These are phyloP conservation scores for Atherinomorus stipes DNA, from an alignment of 2,113 vertebrate species.

Conservation along the genomic window DNA sequence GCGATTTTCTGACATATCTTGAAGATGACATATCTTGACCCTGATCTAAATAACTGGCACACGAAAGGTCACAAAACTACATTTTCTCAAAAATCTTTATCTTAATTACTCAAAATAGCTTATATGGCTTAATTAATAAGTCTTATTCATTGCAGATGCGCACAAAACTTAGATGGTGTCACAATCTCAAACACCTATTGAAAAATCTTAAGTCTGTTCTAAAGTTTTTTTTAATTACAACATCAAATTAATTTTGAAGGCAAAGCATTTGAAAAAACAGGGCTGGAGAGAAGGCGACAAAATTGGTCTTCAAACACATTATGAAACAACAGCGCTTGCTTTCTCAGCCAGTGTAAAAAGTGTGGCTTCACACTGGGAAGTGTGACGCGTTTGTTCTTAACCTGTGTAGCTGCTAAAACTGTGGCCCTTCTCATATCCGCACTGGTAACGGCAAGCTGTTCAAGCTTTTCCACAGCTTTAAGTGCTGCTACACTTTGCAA, in stretches of 20 bases:
- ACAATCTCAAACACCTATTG: too few species aligned
- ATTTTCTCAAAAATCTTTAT: too few species aligned
- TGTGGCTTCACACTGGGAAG: slow-evolving; percentile 39
- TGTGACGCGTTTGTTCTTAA: slow-evolving; percentile 49
- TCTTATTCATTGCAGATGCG: too few species aligned
- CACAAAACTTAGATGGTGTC: too few species aligned
- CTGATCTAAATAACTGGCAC: too few species aligned
- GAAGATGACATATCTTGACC: too few species aligned
- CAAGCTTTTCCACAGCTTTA: slow-evolving; percentile 42
- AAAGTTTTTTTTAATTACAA: too few species aligned
- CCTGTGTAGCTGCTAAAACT: slow-evolving; percentile 40
- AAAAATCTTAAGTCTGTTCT: too few species aligned
- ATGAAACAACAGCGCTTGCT: slow-evolving; percentile 22
- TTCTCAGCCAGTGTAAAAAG: slow-evolving; percentile 38
- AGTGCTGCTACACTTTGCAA: slow-evolving; percentile 45
- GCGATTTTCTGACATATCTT: too few species aligned
- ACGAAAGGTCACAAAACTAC: too few species aligned
- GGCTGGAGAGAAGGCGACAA: background rate
- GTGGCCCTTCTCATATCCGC: slow-evolving; percentile 33
- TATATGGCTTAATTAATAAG: too few species aligned
- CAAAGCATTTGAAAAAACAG: slow-evolving; percentile 6
- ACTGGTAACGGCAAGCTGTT: slow-evolving; percentile 49
- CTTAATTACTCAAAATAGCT: too few species aligned
- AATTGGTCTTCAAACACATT: slow-evolving; percentile 10
- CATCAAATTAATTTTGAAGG: background rate